Conservation (phyloP, 2,888 invertebrate genomes). For the Halocaridina rubra region DNA sequence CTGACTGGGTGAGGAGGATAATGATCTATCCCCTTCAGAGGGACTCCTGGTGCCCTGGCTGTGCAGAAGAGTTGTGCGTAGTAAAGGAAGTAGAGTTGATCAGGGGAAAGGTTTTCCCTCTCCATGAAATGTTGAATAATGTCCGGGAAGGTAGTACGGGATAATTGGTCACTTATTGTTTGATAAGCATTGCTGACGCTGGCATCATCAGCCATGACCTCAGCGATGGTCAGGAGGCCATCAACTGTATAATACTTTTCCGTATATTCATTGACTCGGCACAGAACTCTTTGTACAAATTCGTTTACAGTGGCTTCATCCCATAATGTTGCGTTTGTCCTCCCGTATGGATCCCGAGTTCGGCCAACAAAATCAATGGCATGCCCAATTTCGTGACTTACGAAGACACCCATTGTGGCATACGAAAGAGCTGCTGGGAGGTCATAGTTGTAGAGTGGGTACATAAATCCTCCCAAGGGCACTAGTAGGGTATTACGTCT, state of each 20-base stretch:
- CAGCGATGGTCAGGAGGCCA: slow-evolving; percentile 13
- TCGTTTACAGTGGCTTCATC: background rate
- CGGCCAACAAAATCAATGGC: slow-evolving; percentile 28
- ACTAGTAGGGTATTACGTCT: slow-evolving; percentile 20
- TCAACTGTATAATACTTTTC: slow-evolving; percentile 11
- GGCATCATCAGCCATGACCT: slow-evolving; percentile 41
- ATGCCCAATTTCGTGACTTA: slow-evolving; percentile 39
- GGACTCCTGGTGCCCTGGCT: background rate
- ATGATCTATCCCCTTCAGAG: slow-evolving; percentile 6
- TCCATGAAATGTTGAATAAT: background rate
- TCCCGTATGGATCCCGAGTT: slow-evolving; percentile 6
- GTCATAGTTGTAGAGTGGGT: slow-evolving; percentile 23
- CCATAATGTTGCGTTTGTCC: slow-evolving; percentile 25
- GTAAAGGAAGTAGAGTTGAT: slow-evolving; percentile 30
- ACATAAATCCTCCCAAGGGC: slow-evolving; percentile 29
- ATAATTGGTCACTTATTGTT: background rate
- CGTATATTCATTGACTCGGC: slow-evolving; percentile 31
- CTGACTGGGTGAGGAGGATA: slow-evolving; percentile 23
- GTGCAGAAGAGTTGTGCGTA: slow-evolving; percentile 38
- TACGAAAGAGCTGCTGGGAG: slow-evolving; percentile 17
- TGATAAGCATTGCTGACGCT: slow-evolving; percentile 15
- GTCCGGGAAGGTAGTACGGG: background rate
- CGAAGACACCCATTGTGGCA: slow-evolving; percentile 35
- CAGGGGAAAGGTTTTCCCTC: background rate
- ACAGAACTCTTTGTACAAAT: slow-evolving; percentile 18